phyloP scores from a whole-genome alignment of 1,140 invertebrate genomes.

The Ephestia elutella region DNA sequence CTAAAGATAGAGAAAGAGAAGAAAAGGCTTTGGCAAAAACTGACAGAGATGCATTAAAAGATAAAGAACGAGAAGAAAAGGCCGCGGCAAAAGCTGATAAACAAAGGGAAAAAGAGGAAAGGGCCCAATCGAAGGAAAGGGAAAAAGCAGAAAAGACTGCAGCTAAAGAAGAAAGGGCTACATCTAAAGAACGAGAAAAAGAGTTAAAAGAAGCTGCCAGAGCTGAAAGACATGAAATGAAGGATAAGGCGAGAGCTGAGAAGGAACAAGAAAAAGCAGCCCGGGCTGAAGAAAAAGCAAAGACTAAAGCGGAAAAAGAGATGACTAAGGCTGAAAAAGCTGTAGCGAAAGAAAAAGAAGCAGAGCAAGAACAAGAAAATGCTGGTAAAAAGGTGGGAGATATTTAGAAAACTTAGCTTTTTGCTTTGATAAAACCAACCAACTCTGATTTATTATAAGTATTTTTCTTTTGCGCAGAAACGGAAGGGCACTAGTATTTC shows the following conservation, averaged over 20 bases:
- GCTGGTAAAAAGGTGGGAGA: not conserved
- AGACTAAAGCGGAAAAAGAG: not conserved
- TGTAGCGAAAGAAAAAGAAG: not conserved
- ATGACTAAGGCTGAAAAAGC: not conserved
- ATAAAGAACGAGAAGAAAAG: conserved; percentile 11
- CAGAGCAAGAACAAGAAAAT: not conserved
- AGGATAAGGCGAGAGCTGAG: not conserved
- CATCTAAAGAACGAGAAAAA: conserved; percentile 9
- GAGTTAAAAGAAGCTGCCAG: not conserved
- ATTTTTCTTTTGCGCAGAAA: conserved; percentile 8
- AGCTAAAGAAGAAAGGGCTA: not conserved
- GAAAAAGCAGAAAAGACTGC: not conserved
- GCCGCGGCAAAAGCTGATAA: conserved; percentile 9
- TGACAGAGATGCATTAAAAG: not conserved
- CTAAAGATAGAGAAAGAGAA: conserved; percentile 17
- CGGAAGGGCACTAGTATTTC: not conserved
- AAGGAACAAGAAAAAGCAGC: conserved; percentile 3
- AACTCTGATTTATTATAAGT: not conserved
- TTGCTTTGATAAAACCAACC: not conserved
- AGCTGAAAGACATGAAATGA: not conserved
- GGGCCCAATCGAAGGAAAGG: conserved; percentile 8
- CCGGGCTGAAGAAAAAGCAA: not conserved
- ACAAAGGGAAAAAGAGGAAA: conserved; percentile 11
- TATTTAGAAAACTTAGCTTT: not conserved
- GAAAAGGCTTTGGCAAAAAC: conserved; percentile 4